Base-by-base conservation (phyloP, 2,888 invertebrate genomes). In the Horisme vitalbata region DNA sequence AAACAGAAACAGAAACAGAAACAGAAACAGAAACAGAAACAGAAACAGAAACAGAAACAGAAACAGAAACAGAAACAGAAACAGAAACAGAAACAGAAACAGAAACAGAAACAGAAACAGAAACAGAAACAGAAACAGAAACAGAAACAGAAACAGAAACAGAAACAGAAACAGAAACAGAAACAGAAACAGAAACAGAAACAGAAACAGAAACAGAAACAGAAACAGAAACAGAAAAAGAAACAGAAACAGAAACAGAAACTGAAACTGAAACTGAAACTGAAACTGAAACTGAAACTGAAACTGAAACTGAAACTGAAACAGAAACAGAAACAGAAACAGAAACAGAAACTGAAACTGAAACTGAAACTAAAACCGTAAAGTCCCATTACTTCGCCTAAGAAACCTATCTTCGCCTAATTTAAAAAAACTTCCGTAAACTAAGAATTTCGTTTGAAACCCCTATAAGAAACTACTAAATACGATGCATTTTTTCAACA, bases 21-120 rank as follows among this genome's bases (percentile, higher is more conserved):
- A 28, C 10, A 27, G 38, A 15, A 28, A 12, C 10, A 27, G 37
- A 15, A 28, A 15, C 10, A 37, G 37, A 8, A 28, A 52, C 14
- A 38, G 30, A 11, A 30, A 30, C 14, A 30, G 38, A 20, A 30
- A 21, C 14, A 38, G 41, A 10, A 41, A 24, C 31, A 39, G 38
- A 11, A 30, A 20, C 8, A 30, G 28, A 20, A 30, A 11, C 14
- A 41, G 41, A 14, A 33, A 33, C 20, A 41, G 41, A 14, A 33
- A 27, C 12, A 33, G 41, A 24, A 33, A 24, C 10, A 32, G 41
- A 24, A 24, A 24, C 20, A 41, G 41, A 12, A 18, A 33, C 20
- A 33, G 41, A 23, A 33, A 24, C 20, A 41, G 41, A 14, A 33
- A 24, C 20, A 41, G 27, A 14, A 33, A 33, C 20, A 33, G 41